Conservation (phyloP, 2,797 vertebrate species). For the Sus cebifrons region DNA sequence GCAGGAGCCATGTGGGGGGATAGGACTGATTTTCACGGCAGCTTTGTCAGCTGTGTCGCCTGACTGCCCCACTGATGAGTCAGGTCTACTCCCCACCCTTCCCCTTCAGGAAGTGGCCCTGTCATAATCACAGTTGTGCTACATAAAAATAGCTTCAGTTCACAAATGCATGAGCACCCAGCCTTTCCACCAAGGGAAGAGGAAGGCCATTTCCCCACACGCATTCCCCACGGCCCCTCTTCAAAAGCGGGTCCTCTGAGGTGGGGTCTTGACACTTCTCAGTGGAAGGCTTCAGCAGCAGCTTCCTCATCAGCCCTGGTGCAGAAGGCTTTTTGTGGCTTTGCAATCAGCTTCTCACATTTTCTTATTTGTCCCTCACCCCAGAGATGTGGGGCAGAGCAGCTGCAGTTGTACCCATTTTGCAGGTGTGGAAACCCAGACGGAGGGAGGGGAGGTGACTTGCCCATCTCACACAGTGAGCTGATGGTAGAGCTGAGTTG, state of each 20-base stretch:
- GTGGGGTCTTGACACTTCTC: slow-evolving; percentile 21
- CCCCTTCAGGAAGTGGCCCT: slow-evolving; percentile 75
- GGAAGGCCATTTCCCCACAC: neutral
- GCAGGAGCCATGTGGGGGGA: neutral
- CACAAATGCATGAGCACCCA: slow-evolving; percentile 1
- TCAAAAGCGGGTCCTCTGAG: neutral
- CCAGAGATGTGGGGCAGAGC: neutral
- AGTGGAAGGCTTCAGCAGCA: neutral
- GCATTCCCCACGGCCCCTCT: neutral
- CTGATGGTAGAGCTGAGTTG: neutral
- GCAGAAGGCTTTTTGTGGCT: neutral
- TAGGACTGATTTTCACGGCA: neutral
- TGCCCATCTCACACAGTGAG: neutral
- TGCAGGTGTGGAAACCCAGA: slow-evolving; percentile 52
- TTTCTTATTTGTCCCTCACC: neutral
- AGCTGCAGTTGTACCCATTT: neutral
- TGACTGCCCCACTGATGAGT: slow-evolving; percentile 53
- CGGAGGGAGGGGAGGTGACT: neutral
- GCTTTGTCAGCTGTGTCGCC: neutral
- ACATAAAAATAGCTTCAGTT: slow-evolving; percentile 66
- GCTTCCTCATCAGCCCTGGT: neutral
- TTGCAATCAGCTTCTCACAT: neutral
- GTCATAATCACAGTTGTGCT: slow-evolving; percentile 28
- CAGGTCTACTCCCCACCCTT: slow-evolving; percentile 55
- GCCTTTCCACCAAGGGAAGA: neutral